Evolutionary conservation across 30 jellyfish, hydroid and myxozoan species (phyloP).

Genomic region (Cassiopea andromeda): DNA sequence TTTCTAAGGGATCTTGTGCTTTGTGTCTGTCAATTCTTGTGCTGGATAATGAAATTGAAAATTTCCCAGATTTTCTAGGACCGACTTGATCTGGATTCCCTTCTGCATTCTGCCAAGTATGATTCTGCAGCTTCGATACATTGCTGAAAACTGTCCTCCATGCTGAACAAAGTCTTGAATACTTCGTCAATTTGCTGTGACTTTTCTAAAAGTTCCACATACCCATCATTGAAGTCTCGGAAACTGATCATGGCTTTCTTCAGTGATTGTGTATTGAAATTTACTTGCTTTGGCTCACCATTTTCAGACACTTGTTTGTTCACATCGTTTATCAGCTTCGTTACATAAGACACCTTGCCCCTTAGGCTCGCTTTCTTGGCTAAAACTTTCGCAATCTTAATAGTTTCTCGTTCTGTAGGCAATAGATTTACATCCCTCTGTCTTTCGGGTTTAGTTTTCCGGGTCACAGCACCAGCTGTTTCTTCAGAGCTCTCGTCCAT

Average conservation of each 20-base stretch:
- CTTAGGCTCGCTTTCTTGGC: slow-evolving; percentile 59
- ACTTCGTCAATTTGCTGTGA: slow-evolving; percentile 22
- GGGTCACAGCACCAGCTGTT: slow-evolving; percentile 66
- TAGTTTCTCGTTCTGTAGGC: slow-evolving; percentile 35
- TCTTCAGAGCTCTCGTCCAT: slow-evolving; percentile 44
- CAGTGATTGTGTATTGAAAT: slow-evolving; percentile 46
- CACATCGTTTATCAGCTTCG: slow-evolving; percentile 1
- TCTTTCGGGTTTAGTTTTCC: slow-evolving; percentile 33
- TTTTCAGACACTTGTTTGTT: slow-evolving; percentile 43
- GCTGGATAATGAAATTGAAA: not conserved
- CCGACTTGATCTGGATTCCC: slow-evolving; percentile 9
- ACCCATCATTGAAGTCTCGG: slow-evolving; percentile 29
- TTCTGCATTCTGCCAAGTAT: slow-evolving; percentile 42
- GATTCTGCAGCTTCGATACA: slow-evolving; percentile 31
- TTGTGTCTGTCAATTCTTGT: not conserved
- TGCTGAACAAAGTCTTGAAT: slow-evolving; percentile 24
- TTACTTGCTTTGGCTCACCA: slow-evolving; percentile 17
- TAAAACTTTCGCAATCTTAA: slow-evolving; percentile 44
- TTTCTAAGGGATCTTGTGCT: slow-evolving; percentile 31
- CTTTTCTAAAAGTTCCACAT: slow-evolving; percentile 34
- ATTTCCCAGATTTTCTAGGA: slow-evolving; percentile 38
- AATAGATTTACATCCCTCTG: slow-evolving; percentile 35
- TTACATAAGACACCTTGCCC: slow-evolving; percentile 50
- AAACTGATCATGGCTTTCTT: slow-evolving; percentile 60
- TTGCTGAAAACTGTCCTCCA: slow-evolving; percentile 42